These are phyloP conservation scores for Trichonephila clavipes DNA, from an alignment of 1,140 invertebrate species.

Conservation along the genomic window DNA sequence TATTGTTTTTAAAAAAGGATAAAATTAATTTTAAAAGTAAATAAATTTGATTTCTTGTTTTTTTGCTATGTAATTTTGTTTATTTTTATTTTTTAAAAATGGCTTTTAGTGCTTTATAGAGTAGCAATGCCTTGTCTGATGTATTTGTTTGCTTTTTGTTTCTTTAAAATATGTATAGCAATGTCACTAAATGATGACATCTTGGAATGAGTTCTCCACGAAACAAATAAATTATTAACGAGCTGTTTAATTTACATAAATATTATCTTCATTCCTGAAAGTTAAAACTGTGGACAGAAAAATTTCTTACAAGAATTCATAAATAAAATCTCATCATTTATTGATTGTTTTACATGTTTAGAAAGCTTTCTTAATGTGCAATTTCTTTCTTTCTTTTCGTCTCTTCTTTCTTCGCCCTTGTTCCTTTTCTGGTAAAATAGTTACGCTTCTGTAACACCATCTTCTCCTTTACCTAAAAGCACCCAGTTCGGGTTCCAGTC, in stretches of 20 bases:
- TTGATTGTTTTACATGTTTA: slow-evolving; percentile 5
- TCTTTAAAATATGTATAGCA: background rate
- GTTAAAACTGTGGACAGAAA: no score
- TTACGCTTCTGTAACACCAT: slow-evolving; percentile 37
- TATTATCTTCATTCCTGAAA: no score
- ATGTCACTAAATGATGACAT: background rate
- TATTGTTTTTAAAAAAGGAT: no score
- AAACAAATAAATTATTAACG: background rate
- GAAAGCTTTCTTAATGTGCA: slow-evolving; percentile 23
- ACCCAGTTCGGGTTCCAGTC: slow-evolving; percentile 42
- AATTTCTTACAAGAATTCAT: background rate
- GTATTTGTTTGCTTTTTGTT: background rate
- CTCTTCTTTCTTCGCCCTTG: slow-evolving; percentile 9
- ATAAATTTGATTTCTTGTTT: background rate
- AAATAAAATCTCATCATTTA: background rate
- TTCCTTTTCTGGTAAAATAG: slow-evolving; percentile 6
- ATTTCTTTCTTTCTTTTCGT: slow-evolving; percentile 47
- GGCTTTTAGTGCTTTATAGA: background rate
- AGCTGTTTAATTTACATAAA: no score
- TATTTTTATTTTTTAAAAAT: background rate
- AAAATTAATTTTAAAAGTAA: no score
- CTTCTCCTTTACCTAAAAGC: slow-evolving; percentile 55
- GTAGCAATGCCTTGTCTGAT: background rate
- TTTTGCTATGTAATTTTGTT: background rate
- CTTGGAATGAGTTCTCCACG: background rate